Evolutionary conservation across 2,888 invertebrate species (phyloP).

Genomic region (Cylindroiulus punctatus): DNA sequence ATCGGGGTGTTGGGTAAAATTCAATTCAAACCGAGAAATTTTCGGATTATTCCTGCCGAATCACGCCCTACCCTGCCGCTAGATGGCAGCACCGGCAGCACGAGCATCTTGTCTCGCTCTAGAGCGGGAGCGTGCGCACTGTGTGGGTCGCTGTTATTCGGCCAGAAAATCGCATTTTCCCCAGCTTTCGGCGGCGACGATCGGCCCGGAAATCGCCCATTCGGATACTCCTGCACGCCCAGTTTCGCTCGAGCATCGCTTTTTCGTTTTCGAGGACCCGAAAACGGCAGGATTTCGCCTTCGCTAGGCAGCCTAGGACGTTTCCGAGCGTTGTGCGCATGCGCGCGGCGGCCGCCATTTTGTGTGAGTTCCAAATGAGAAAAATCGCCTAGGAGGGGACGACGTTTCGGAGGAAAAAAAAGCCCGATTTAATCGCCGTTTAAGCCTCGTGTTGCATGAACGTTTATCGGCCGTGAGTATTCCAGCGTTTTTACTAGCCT

Average conservation of each 20-base stretch:
- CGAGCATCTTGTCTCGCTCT: neutral
- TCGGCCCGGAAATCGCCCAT: too few relatives aligned
- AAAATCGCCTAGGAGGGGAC: neutral
- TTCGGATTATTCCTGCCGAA: neutral
- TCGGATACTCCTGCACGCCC: neutral
- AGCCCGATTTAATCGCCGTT: neutral
- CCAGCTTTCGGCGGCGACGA: neutral
- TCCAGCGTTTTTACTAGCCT: too few relatives aligned
- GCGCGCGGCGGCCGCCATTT: constrained; percentile 6
- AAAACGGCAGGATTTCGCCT: too few relatives aligned
- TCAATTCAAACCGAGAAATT: neutral
- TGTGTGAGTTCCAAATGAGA: neutral
- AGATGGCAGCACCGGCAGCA: neutral
- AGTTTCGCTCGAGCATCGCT: neutral
- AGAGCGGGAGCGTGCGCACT: neutral
- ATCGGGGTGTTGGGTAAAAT: too few relatives aligned
- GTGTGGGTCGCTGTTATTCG: neutral
- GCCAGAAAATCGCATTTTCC: neutral
- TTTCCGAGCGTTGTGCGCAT: constrained; percentile 10
- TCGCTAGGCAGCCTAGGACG: neutral
- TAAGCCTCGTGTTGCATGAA: neutral
- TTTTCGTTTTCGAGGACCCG: too few relatives aligned
- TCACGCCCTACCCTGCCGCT: neutral
- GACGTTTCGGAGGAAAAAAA: neutral
- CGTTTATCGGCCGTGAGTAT: neutral